Evolutionary conservation across 2,113 vertebrate genomes (phyloP).

Genomic region (Hemibagrus wyckioides): DNA sequence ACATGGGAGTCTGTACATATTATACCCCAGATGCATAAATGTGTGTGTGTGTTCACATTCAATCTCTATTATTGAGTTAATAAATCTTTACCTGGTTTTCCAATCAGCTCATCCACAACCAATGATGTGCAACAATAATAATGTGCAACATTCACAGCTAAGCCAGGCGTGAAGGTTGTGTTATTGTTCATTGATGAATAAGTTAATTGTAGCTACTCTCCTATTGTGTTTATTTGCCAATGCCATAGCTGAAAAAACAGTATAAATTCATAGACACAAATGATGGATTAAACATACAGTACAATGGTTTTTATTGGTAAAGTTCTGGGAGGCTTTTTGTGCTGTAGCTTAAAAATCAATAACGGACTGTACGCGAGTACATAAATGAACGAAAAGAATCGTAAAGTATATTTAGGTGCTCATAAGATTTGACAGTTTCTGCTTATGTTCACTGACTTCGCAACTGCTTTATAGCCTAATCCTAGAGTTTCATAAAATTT

Average conservation of each 20-base stretch:
- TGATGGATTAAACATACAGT: background rate
- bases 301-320: background rate
- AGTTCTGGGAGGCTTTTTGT: background rate
- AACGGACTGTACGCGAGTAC: background rate
- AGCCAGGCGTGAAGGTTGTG: background rate
- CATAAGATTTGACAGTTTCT: background rate
- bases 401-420: background rate
- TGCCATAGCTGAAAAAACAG: no score
- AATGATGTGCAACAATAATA: background rate
- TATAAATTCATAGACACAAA: background rate
- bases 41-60: background rate
- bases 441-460: background rate
- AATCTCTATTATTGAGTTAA: constrained; percentile 8
- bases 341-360: background rate
- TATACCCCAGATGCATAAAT: background rate
- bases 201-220: background rate
- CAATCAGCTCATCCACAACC: background rate
- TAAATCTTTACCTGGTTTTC: background rate
- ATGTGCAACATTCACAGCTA: background rate
- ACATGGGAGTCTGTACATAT: no score
- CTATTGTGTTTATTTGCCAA: background rate
- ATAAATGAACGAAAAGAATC: background rate
- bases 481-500: background rate
- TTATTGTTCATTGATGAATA: background rate
- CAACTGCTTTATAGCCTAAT: background rate